phyloP scores from a whole-genome alignment of 2,888 invertebrate genomes.

The Dynastes grantii region DNA sequence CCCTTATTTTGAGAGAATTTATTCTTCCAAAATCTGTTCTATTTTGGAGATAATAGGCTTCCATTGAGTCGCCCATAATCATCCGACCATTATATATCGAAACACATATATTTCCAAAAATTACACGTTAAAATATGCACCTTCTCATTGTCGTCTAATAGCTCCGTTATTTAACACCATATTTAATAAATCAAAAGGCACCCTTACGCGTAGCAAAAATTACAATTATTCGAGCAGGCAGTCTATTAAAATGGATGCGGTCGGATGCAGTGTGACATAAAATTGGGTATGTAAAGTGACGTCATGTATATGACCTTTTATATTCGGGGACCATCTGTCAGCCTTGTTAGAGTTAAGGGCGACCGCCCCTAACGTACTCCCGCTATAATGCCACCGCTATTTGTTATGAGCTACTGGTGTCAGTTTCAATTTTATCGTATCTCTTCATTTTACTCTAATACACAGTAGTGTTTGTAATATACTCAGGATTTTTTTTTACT shows the following conservation, averaged over 20 bases:
- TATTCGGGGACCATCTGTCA: slow-evolving; percentile 68
- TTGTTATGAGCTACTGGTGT: slow-evolving; percentile 64
- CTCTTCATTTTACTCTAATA: slow-evolving; percentile 58
- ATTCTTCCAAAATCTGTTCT: no score
- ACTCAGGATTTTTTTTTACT: no score
- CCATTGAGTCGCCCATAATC: background rate
- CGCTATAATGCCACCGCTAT: slow-evolving; percentile 64
- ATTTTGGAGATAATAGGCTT: no score
- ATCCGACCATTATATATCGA: no score
- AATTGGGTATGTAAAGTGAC: slow-evolving; percentile 64
- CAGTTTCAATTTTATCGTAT: slow-evolving; percentile 65
- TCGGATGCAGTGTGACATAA: slow-evolving; percentile 59
- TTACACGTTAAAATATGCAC: slow-evolving; percentile 39
- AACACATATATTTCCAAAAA: slow-evolving; percentile 16
- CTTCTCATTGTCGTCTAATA: slow-evolving; percentile 31
- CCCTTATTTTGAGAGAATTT: no score
- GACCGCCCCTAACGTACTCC: slow-evolving; percentile 61
- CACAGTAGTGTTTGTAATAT: background rate
- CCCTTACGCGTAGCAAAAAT: slow-evolving; percentile 25
- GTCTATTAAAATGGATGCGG: slow-evolving; percentile 58
- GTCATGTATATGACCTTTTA: slow-evolving; percentile 68
- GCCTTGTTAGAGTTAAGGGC: slow-evolving; percentile 63
- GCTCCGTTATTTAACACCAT: slow-evolving; percentile 46
- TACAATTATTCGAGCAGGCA: slow-evolving; percentile 52
- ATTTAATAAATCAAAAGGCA: slow-evolving; percentile 43